These are phyloP conservation scores for Dynastes grantii DNA, from an alignment of 2,888 invertebrate genomes.

Conservation along the genomic window DNA sequence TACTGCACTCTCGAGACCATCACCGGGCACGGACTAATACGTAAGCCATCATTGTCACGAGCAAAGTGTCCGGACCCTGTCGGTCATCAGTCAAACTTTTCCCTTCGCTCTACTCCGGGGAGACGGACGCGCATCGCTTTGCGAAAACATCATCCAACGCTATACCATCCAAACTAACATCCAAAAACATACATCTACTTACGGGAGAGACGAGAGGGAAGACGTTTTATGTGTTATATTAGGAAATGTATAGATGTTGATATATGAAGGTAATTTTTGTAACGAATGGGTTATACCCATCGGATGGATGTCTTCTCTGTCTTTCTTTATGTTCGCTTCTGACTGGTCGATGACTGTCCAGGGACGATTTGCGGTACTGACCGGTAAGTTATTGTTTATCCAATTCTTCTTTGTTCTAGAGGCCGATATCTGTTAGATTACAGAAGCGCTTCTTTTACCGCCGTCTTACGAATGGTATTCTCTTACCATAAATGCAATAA, in stretches of 20 bases:
- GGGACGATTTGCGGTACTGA: constrained; percentile 28
- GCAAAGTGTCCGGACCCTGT: constrained; percentile 62
- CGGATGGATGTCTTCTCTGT: constrained; percentile 36
- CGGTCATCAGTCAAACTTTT: constrained; percentile 65
- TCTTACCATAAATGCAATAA: background rate
- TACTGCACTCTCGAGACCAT: constrained; percentile 51
- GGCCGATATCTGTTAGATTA: background rate
- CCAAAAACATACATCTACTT: constrained; percentile 46
- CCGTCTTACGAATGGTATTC: too few species aligned
- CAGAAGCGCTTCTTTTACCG: too few species aligned
- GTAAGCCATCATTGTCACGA: constrained; percentile 67
- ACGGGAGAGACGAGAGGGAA: constrained; percentile 30
- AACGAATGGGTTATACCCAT: constrained; percentile 42
- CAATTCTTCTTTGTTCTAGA: constrained; percentile 11
- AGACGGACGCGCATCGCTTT: constrained; percentile 49
- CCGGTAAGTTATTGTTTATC: constrained; percentile 24
- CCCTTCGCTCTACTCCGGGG: constrained; percentile 47
- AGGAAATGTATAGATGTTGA: constrained; percentile 46
- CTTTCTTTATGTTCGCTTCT: constrained; percentile 35
- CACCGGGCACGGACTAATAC: constrained; percentile 62
- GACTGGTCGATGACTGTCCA: constrained; percentile 36
- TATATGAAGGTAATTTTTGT: constrained; percentile 45
- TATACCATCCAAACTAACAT: constrained; percentile 42
- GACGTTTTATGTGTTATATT: constrained; percentile 42
- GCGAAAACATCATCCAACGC: constrained; percentile 47